Evolutionary conservation across 2,113 vertebrate genomes (phyloP).

Genomic region (Lasiurus cinereus): DNA sequence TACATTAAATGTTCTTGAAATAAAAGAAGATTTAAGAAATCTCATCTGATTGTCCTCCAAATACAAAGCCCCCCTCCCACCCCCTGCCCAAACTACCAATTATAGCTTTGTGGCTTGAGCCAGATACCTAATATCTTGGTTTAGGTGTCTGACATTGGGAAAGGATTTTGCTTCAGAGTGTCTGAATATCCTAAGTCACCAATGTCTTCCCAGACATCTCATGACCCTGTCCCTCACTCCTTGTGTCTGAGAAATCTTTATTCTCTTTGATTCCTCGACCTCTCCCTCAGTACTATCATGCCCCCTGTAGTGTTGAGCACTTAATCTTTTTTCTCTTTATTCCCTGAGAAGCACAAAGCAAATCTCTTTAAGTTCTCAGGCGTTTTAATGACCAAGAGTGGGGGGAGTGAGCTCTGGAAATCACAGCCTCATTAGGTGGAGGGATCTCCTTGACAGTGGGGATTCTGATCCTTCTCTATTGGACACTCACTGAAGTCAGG

Average conservation of each 20-base stretch:
- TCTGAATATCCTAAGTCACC: not conserved
- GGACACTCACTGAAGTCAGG: not conserved
- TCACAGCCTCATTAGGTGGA: not conserved
- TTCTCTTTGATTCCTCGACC: not conserved
- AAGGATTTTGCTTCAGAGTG: not conserved
- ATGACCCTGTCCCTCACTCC: not conserved
- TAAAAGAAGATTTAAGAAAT: not conserved
- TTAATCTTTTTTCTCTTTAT: not conserved
- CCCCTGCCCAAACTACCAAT: not conserved
- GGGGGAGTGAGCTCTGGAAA: not conserved
- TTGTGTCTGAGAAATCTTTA: not conserved
- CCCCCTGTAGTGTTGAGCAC: not conserved
- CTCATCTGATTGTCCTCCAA: not conserved
- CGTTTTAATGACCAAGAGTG: not conserved
- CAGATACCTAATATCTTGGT: not conserved
- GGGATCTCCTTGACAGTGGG: not conserved
- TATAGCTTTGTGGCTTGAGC: not conserved
- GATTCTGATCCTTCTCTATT: not conserved
- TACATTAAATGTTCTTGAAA: not conserved
- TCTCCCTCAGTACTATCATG: not conserved
- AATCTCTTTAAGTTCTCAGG: not conserved
- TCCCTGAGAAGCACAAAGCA: not conserved
- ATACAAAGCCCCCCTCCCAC: not conserved
- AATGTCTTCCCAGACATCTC: not conserved
- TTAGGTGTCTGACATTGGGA: not conserved